Conservation (phyloP, 2,113 vertebrate genomes). For the Rhinogobius similis region DNA sequence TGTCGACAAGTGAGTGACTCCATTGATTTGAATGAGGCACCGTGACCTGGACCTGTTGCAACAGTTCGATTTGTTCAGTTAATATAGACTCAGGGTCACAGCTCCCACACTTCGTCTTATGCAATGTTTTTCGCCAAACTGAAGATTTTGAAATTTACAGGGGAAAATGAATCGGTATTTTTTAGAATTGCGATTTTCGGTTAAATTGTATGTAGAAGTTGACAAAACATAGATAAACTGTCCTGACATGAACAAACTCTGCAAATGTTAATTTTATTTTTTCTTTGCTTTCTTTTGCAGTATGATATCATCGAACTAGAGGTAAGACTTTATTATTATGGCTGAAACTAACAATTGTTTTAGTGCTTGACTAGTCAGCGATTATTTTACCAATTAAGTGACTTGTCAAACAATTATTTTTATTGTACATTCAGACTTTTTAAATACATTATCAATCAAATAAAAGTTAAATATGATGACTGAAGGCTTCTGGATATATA, state of each 20-base stretch:
- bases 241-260: no score
- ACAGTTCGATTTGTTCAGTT: background rate
- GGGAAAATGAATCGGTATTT: background rate
- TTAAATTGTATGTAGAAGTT: no score
- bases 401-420: no score
- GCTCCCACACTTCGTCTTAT: background rate
- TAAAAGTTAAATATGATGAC: no score
- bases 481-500: no score
- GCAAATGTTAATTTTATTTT: background rate
- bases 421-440: no score
- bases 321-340: conserved; percentile 62
- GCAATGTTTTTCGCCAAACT: background rate
- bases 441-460: no score
- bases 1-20: conserved; percentile 43
- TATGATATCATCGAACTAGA: conserved; percentile 54
- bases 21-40: background rate
- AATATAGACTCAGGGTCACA: background rate
- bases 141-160: background rate
- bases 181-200: no score
- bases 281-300: conserved; percentile 41
- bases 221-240: no score
- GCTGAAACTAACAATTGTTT: no score
- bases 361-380: no score
- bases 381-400: no score
- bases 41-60: background rate